Evolutionary conservation across 30 jellyfish, hydroid and myxozoan genomes (phyloP).

Genomic region (Hydractinia echinata): DNA sequence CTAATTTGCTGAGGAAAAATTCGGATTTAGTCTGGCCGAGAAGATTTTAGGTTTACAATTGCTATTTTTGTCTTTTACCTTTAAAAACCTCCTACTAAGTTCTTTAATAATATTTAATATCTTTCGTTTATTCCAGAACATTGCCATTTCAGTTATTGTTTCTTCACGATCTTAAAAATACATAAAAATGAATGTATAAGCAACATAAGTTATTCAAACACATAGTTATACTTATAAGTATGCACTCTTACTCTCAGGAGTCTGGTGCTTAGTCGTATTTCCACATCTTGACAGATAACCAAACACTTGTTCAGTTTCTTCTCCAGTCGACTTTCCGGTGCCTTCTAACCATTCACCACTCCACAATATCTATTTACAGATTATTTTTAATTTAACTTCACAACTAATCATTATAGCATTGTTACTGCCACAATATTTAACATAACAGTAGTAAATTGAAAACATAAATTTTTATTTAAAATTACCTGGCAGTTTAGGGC

Average conservation of each 20-base stretch:
- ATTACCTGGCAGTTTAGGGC: slow-evolving; percentile 30
- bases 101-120: background rate
- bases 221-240: background rate
- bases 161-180: slow-evolving; percentile 15
- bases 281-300: slow-evolving; percentile 34
- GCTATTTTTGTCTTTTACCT: slow-evolving; percentile 2
- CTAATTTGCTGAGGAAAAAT: too few relatives aligned
- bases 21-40: too few relatives aligned
- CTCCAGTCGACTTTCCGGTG: slow-evolving; percentile 37
- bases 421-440: background rate
- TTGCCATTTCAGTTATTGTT: slow-evolving; percentile 18
- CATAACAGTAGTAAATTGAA: background rate
- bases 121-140: slow-evolving; percentile 12
- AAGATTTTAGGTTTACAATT: background rate
- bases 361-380: slow-evolving; percentile 13
- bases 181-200: background rate
- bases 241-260: slow-evolving; percentile 33
- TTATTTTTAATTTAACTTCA: too few relatives aligned
- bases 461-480: background rate
- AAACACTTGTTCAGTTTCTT: slow-evolving; percentile 40
- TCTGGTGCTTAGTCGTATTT: slow-evolving; percentile 33
- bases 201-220: background rate
- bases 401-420: too few relatives aligned
- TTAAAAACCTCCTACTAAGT: background rate
- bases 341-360: slow-evolving; percentile 51